phyloP scores from a whole-genome alignment of 2,113 vertebrate species.

The Genyomyrus donnyi region DNA sequence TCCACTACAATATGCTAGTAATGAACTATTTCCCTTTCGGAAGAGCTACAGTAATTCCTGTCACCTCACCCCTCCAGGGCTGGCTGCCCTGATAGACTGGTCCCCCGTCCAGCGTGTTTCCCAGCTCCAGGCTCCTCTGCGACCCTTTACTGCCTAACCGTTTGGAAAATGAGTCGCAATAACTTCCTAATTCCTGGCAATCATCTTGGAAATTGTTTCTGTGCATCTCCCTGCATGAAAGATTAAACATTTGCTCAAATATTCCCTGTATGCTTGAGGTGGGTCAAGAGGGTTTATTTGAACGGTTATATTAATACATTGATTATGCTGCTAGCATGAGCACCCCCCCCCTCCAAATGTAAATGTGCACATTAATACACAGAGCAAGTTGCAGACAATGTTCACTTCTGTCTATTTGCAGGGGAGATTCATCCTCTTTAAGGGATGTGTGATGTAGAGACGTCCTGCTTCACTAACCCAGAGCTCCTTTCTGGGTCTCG shows the following conservation, averaged over 20 bases:
- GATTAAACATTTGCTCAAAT: background rate
- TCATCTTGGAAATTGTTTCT: background rate
- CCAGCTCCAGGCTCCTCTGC: background rate
- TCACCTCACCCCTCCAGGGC: background rate
- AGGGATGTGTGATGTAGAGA: background rate
- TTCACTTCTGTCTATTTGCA: background rate
- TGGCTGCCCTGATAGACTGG: background rate
- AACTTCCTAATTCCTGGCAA: background rate
- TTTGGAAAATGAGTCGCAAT: background rate
- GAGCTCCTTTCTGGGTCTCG: background rate
- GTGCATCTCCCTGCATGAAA: background rate
- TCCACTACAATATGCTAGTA: background rate
- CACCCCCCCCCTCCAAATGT: background rate
- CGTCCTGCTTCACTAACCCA: conserved; percentile 1
- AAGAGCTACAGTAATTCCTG: background rate
- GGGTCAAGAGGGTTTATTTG: background rate
- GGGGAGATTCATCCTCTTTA: background rate
- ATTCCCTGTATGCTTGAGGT: background rate
- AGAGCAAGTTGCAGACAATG: background rate
- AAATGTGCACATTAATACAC: background rate
- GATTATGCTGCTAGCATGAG: background rate
- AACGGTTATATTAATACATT: background rate
- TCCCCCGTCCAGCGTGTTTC: background rate
- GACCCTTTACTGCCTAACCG: background rate
- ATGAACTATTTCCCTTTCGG: background rate